Conservation (phyloP, 2,113 vertebrate genomes). For the Grus americana region DNA sequence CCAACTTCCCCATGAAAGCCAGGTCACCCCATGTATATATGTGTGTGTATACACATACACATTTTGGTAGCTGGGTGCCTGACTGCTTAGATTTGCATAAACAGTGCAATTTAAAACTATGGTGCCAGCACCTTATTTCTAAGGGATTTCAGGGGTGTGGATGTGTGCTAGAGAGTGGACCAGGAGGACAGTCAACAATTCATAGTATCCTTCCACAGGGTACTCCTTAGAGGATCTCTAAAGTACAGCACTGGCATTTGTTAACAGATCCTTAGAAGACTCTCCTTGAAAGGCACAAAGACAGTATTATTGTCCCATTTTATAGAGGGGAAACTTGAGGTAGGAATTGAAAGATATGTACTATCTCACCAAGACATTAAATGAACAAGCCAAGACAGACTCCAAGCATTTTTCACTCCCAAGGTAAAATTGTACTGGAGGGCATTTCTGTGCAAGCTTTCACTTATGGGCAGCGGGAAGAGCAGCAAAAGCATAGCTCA, state of each 20-base stretch:
- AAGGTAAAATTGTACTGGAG: background rate
- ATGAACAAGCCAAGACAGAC: background rate
- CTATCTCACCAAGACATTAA: background rate
- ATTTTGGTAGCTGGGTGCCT: background rate
- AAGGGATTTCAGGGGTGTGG: background rate
- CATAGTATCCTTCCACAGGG: background rate
- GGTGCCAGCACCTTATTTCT: background rate
- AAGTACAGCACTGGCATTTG: background rate
- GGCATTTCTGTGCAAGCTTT: background rate
- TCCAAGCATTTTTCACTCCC: background rate
- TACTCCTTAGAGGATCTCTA: background rate
- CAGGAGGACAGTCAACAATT: background rate
- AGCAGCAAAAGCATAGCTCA: background rate
- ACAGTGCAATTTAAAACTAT: background rate
- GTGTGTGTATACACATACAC: no score
- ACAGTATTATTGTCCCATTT: constrained; percentile 15
- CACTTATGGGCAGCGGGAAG: background rate
- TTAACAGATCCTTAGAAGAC: constrained; percentile 1
- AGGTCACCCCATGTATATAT: background rate
- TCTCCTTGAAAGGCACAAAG: constrained; percentile 4
- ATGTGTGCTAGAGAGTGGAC: background rate
- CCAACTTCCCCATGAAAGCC: background rate
- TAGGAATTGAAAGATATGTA: background rate
- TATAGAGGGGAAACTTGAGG: constrained; percentile 2
- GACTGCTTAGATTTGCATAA: background rate